Percentiles rank a stretch among this genome's conserved stretches.
These are phyloP conservation scores for Hipparchia sbordonii DNA, from an alignment of 2,888 invertebrate species.

Conservation along the genomic window DNA sequence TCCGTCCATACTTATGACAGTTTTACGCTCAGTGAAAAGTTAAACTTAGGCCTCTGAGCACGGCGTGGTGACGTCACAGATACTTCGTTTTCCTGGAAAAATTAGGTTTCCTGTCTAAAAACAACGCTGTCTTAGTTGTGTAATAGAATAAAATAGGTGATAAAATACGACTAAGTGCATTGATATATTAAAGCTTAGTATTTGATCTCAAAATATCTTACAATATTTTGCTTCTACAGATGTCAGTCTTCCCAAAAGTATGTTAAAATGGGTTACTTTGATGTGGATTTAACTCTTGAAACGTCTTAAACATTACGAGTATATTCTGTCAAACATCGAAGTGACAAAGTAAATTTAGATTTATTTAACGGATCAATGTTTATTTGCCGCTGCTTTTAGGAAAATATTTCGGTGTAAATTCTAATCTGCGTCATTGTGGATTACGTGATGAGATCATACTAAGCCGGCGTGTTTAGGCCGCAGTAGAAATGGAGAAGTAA, in stretches of 20 bases:
- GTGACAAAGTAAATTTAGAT: slow-evolving; percentile 16
- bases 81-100: too few species aligned
- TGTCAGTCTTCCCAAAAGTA: not conserved
- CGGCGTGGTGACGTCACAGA: too few species aligned
- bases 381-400: slow-evolving; percentile 7
- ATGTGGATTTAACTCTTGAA: slow-evolving; percentile 10
- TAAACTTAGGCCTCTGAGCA: too few species aligned
- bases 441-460: slow-evolving; percentile 6
- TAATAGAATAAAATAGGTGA: not conserved
- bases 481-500: not conserved
- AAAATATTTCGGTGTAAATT: slow-evolving; percentile 17
- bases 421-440: slow-evolving; percentile 11
- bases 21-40: too few species aligned
- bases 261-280: slow-evolving; percentile 10
- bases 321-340: slow-evolving; percentile 13
- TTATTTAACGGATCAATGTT: slow-evolving; percentile 4
- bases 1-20: too few species aligned
- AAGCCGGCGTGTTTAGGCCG: not conserved
- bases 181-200: not conserved
- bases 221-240: not conserved
- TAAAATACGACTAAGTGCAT: not conserved
- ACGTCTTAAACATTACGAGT: not conserved
- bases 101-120: too few species aligned
- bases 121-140: too few species aligned
- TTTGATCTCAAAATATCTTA: not conserved